Conservation (phyloP, 2,797 vertebrate genomes). For the Crenuchus spilurus region DNA sequence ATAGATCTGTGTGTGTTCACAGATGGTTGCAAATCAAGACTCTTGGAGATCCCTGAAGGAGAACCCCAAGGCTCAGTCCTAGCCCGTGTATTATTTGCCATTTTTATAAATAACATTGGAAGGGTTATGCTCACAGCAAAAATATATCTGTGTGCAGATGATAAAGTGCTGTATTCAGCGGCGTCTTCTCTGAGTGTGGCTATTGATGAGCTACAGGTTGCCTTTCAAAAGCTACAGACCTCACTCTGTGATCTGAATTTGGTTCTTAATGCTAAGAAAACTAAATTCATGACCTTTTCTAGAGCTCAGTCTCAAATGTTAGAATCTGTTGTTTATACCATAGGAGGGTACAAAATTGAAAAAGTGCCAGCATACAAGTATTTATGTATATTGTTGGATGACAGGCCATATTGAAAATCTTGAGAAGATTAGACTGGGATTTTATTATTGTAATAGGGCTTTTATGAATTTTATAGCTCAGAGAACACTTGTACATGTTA, state of each 20-base stretch:
- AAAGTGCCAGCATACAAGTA: not conserved
- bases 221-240: too few species aligned
- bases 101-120: too few species aligned
- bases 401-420: not conserved
- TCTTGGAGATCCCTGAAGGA: too few species aligned
- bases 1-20: too few species aligned
- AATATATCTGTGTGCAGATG: too few species aligned
- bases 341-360: constrained; percentile 1
- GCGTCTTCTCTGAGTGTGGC: too few species aligned
- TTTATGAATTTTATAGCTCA: not conserved
- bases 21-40: too few species aligned
- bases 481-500: not conserved
- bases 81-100: too few species aligned
- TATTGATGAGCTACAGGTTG: too few species aligned
- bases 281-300: not conserved
- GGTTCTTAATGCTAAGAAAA: not conserved
- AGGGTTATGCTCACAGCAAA: too few species aligned
- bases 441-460: not conserved
- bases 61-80: too few species aligned
- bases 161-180: too few species aligned
- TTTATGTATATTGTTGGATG: constrained; percentile 9
- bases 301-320: not conserved
- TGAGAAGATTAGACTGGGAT: not conserved
- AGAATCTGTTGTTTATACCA: not conserved
- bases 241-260: not conserved